These are phyloP conservation scores for Chlamydotis undulata DNA, from an alignment of 2,113 vertebrate genomes.

Conservation along the genomic window DNA sequence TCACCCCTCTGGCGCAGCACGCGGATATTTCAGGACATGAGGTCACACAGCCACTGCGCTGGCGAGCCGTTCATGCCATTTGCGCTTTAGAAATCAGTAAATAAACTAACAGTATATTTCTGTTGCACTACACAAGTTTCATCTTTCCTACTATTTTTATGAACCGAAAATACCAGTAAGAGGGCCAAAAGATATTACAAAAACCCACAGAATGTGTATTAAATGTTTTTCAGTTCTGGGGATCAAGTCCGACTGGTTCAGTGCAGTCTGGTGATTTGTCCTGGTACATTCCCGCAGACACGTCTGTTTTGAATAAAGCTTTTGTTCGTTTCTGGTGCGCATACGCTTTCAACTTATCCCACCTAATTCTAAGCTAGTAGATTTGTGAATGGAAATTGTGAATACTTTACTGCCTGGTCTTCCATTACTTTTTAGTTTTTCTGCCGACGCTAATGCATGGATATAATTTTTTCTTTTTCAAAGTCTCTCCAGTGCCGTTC, in stretches of 20 bases:
- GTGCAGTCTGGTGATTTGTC: not conserved
- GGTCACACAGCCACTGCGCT: not conserved
- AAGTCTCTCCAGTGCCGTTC: not conserved
- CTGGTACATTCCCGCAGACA: not conserved
- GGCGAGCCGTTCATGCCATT: not conserved
- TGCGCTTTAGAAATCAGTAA: not conserved
- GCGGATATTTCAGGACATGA: not conserved
- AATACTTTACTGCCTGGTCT: not conserved
- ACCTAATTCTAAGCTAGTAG: not conserved
- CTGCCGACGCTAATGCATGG: not conserved
- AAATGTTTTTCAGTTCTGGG: not conserved
- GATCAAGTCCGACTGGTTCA: not conserved
- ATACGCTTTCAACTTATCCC: not conserved
- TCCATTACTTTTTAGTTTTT: not conserved
- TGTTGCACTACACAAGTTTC: not conserved
- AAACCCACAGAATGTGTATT: not conserved
- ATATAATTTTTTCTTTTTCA: not conserved
- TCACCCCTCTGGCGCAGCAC: not conserved
- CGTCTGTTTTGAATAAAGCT: conserved; percentile 27
- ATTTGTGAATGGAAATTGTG: conserved; percentile 4
- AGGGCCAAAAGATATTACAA: not conserved
- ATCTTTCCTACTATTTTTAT: not conserved
- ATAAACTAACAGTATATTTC: not conserved
- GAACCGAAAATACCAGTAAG: not conserved
- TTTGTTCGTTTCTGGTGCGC: not conserved